phyloP scores from a whole-genome alignment of 2,888 invertebrate genomes.

The Dorcus parallelipipedus region DNA sequence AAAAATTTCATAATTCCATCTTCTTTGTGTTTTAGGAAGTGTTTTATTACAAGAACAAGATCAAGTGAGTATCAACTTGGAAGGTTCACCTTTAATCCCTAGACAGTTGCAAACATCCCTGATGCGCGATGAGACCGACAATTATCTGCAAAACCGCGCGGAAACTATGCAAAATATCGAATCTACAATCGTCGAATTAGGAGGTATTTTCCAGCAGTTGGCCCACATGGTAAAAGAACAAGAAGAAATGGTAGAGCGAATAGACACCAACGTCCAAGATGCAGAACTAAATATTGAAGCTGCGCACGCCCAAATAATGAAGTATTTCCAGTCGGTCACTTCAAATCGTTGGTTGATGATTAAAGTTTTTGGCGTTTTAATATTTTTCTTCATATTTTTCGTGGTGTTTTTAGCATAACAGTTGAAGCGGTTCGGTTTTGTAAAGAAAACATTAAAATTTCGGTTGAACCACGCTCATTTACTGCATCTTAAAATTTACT shows the following conservation, averaged over 20 bases:
- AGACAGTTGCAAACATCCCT: slow-evolving; percentile 63
- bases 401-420: slow-evolving; percentile 84
- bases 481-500: background rate
- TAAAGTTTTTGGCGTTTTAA: slow-evolving; percentile 96
- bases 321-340: slow-evolving; percentile 95
- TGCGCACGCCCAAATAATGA: slow-evolving; percentile 94
- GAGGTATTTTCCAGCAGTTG: slow-evolving; percentile 95
- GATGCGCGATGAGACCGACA: slow-evolving; percentile 81
- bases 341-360: slow-evolving; percentile 99
- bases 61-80: slow-evolving; percentile 84
- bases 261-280: slow-evolving; percentile 95
- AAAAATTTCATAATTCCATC: background rate
- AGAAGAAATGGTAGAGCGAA: slow-evolving; percentile 96
- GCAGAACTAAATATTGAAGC: slow-evolving; percentile 96
- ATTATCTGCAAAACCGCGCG: slow-evolving; percentile 88
- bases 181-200: slow-evolving; percentile 96
- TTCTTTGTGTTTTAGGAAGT: slow-evolving; percentile 36
- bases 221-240: slow-evolving; percentile 98
- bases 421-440: background rate
- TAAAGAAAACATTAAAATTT: background rate
- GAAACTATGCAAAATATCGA: slow-evolving; percentile 99
- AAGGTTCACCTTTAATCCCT: slow-evolving; percentile 52
- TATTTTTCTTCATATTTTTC: slow-evolving; percentile 99
- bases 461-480: background rate
- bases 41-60: slow-evolving; percentile 57